Percentiles rank a stretch among this genome's conserved stretches.
phyloP scores from a whole-genome alignment of 2,797 vertebrate species.

The Threskiornis aethiopicus region DNA sequence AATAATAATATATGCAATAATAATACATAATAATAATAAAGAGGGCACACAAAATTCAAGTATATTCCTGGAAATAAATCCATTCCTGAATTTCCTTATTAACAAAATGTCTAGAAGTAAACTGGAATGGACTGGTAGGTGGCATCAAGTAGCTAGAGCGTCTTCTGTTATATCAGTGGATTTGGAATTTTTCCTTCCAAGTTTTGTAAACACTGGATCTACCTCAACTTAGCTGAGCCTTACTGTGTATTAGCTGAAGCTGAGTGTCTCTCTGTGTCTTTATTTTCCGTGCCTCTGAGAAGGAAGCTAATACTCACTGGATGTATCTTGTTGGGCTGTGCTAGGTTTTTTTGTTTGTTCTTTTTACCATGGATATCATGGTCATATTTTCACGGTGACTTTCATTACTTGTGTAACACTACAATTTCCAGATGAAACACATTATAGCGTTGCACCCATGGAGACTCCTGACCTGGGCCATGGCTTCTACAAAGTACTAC shows the following conservation, averaged over 20 bases:
- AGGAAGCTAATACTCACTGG: neutral
- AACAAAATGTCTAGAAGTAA: neutral
- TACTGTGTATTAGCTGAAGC: neutral
- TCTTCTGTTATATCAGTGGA: neutral
- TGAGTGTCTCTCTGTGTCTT: neutral
- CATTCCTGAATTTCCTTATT: neutral
- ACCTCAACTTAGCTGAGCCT: neutral
- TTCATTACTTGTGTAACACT: neutral
- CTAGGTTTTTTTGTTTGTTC: neutral
- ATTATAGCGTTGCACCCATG: neutral
- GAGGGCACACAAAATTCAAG: neutral
- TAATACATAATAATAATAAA: no score
- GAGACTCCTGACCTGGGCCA: neutral
- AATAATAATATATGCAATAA: no score
- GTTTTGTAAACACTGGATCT: neutral
- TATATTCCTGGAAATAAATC: neutral
- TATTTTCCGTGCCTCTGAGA: neutral
- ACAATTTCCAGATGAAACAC: neutral
- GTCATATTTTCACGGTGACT: neutral
- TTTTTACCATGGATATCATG: neutral
- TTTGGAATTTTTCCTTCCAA: neutral
- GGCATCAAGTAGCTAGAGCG: neutral
- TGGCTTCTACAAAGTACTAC: neutral
- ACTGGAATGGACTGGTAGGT: neutral
- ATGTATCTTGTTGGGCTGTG: neutral